Evolutionary conservation across 2,797 vertebrate species (phyloP).

Genomic region (Apogon hyalosoma): DNA sequence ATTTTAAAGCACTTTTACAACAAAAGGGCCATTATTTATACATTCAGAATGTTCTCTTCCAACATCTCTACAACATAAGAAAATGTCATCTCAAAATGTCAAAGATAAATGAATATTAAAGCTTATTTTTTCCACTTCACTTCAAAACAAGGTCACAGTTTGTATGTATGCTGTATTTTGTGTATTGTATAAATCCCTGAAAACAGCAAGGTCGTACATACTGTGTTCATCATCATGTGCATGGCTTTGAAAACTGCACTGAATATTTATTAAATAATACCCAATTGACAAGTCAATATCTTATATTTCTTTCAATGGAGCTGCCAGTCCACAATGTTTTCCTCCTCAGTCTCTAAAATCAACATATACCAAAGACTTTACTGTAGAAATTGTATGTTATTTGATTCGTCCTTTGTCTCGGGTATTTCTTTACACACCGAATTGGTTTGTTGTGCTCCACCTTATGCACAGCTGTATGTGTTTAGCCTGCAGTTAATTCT

Average conservation of each 20-base stretch:
- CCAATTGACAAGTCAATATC: constrained; percentile 14
- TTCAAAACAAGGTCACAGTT: constrained; percentile 29
- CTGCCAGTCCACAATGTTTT: constrained; percentile 23
- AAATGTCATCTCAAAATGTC: constrained; percentile 6
- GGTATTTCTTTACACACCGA: constrained; percentile 52
- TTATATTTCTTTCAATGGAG: constrained; percentile 34
- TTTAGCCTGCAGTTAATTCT: constrained; percentile 81
- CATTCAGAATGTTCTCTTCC: background rate
- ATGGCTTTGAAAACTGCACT: constrained; percentile 6
- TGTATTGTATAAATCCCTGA: background rate
- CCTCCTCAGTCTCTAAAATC: constrained; percentile 28
- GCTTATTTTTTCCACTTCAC: constrained; percentile 16
- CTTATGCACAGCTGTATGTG: constrained; percentile 67
- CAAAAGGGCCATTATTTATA: background rate
- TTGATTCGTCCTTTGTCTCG: constrained; percentile 36
- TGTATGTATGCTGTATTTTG: too few species aligned
- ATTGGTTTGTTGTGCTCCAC: constrained; percentile 55
- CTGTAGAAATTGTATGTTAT: constrained; percentile 32
- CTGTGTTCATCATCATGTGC: background rate
- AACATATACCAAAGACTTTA: constrained; percentile 26
- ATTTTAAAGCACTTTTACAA: background rate
- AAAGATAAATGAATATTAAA: constrained; percentile 25
- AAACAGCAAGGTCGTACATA: background rate
- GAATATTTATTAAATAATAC: constrained; percentile 8
- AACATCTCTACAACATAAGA: constrained; percentile 12